These are phyloP conservation scores for Orchesella cincta DNA, from an alignment of 1,140 invertebrate genomes.

Conservation along the genomic window DNA sequence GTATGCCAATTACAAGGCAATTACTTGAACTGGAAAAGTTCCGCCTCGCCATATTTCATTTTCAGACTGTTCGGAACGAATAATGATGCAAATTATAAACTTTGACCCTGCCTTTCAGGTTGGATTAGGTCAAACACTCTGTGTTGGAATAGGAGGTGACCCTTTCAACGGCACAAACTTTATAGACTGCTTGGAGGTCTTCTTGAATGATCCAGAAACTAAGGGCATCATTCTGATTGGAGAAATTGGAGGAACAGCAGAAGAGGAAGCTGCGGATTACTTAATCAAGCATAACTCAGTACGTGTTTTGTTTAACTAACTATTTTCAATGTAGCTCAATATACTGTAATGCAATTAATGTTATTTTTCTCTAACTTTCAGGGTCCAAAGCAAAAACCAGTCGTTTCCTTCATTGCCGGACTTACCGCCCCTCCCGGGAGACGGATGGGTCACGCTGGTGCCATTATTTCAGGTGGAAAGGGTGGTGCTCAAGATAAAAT, in stretches of 20 bases:
- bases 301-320: constrained; percentile 53
- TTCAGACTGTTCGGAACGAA: no score
- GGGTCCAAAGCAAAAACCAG: constrained; percentile 87
- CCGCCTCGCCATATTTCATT: no score
- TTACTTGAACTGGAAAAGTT: no score
- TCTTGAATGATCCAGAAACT: constrained; percentile 88
- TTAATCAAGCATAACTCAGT: constrained; percentile 87
- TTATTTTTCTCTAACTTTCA: constrained; percentile 57
- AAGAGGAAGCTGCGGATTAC: constrained; percentile 95
- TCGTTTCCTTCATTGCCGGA: constrained; percentile 86
- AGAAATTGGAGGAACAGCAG: constrained; percentile 97
- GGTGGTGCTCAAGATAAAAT: constrained; percentile 98
- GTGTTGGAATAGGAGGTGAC: constrained; percentile 99
- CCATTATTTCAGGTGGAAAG: constrained; percentile 98
- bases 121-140: constrained; percentile 95
- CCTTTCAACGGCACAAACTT: constrained; percentile 99
- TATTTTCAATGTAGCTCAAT: neutral
- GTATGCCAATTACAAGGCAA: no score
- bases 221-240: constrained; percentile 98
- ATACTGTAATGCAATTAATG: neutral
- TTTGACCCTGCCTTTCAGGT: no score
- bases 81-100: no score
- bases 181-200: constrained; percentile 97
- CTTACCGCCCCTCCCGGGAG: constrained; percentile 95
- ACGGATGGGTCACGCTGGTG: constrained; percentile 98